These are phyloP conservation scores for Pyrrhia umbra DNA, from an alignment of 2,888 invertebrate species.

Conservation along the genomic window DNA sequence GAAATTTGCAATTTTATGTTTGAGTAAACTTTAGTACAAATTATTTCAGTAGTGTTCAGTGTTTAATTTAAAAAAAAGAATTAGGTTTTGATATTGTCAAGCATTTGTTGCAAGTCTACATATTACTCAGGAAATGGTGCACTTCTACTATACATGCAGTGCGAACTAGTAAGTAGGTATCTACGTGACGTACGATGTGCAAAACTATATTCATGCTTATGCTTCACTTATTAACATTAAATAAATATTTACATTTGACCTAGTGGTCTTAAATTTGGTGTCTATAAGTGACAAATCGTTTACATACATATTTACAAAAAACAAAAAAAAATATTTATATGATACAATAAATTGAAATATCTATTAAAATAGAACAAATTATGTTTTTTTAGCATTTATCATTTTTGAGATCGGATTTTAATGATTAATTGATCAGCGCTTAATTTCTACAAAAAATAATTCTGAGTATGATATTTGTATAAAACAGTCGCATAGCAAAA, in stretches of 20 bases:
- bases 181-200: constrained; percentile 78
- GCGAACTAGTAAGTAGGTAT: constrained; percentile 65
- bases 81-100: constrained; percentile 46
- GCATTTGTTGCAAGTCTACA: constrained; percentile 56
- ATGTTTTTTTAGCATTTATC: neutral
- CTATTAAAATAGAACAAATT: constrained; percentile 19
- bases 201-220: constrained; percentile 69
- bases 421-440: constrained; percentile 42
- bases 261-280: constrained; percentile 1
- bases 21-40: constrained; percentile 73
- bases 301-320: constrained; percentile 48
- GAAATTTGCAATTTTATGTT: constrained; percentile 80
- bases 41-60: constrained; percentile 55
- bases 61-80: constrained; percentile 21
- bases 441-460: neutral
- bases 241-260: constrained; percentile 30
- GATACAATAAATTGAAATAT: constrained; percentile 18
- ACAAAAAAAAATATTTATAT: constrained; percentile 21
- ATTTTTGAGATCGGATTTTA: constrained; percentile 16
- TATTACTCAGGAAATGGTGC: constrained; percentile 68
- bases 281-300: constrained; percentile 42
- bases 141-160: constrained; percentile 79
- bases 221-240: constrained; percentile 54
- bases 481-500: no score
- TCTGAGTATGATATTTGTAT: neutral